phyloP scores from a whole-genome alignment of 2,113 vertebrate species.

The Dicrurus megarhynchus region DNA sequence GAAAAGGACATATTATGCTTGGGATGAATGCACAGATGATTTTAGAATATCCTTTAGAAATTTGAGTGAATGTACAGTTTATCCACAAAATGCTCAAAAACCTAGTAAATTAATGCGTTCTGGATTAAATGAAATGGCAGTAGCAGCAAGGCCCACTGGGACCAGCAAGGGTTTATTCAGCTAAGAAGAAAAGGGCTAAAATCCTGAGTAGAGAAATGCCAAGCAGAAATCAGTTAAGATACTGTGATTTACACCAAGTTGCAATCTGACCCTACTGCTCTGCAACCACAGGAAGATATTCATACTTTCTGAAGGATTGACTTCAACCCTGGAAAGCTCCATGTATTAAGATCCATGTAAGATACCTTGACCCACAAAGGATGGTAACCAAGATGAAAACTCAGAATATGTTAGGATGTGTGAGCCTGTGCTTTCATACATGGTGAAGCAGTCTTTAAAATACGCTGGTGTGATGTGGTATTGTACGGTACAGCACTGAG shows the following conservation, averaged over 20 bases:
- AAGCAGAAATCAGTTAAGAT: neutral
- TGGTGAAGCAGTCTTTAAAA: neutral
- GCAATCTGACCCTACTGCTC: neutral
- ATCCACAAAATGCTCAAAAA: neutral
- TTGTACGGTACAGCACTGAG: neutral
- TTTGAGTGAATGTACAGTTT: neutral
- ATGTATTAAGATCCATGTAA: neutral
- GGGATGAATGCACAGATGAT: neutral
- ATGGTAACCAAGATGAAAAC: neutral
- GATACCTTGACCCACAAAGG: neutral
- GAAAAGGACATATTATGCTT: neutral
- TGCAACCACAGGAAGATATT: neutral
- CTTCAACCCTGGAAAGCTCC: neutral
- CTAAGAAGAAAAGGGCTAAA: neutral
- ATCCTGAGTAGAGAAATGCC: neutral
- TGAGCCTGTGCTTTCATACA: neutral
- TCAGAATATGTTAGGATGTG: neutral
- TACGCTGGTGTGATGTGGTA: neutral
- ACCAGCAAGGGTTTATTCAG: neutral
- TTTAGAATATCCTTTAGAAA: neutral
- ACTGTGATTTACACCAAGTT: neutral
- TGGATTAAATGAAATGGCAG: neutral
- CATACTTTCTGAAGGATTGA: neutral
- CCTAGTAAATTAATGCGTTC: neutral
- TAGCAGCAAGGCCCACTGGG: neutral